Conservation (phyloP, 2,888 invertebrate species). For the Hoplodrina blanda region DNA sequence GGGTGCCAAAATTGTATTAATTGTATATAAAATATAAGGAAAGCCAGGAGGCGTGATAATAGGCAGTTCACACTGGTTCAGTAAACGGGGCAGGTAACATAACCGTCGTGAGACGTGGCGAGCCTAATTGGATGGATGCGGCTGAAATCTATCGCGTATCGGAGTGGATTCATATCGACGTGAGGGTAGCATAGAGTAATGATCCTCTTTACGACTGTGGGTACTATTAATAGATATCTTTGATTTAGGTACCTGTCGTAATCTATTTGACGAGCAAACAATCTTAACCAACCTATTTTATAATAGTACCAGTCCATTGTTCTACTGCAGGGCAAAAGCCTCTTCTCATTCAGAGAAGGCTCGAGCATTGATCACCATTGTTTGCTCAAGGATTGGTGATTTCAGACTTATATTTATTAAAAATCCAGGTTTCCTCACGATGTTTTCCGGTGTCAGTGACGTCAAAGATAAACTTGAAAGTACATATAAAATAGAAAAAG, state of each 20-base stretch:
- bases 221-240: not conserved
- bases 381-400: too few relatives aligned
- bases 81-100: constrained; percentile 16
- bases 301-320: too few relatives aligned
- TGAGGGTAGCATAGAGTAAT: not conserved
- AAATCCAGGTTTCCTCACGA: too few relatives aligned
- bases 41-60: constrained; percentile 14
- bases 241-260: not conserved
- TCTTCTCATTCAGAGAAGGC: too few relatives aligned
- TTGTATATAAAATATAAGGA: not conserved
- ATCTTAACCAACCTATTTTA: too few relatives aligned
- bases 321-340: too few relatives aligned
- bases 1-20: not conserved
- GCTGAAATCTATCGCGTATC: constrained; percentile 23
- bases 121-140: constrained; percentile 33
- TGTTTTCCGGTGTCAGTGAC: too few relatives aligned
- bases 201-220: not conserved
- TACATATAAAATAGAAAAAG: too few relatives aligned
- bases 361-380: too few relatives aligned
- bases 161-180: constrained; percentile 14
- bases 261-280: not conserved
- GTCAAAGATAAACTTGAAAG: too few relatives aligned
- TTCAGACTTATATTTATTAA: too few relatives aligned
- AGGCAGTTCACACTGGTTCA: constrained; percentile 8
- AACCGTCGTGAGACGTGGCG: constrained; percentile 1